Conservation (phyloP, 1,140 invertebrate species). For the Aphelinus atriplicis region DNA sequence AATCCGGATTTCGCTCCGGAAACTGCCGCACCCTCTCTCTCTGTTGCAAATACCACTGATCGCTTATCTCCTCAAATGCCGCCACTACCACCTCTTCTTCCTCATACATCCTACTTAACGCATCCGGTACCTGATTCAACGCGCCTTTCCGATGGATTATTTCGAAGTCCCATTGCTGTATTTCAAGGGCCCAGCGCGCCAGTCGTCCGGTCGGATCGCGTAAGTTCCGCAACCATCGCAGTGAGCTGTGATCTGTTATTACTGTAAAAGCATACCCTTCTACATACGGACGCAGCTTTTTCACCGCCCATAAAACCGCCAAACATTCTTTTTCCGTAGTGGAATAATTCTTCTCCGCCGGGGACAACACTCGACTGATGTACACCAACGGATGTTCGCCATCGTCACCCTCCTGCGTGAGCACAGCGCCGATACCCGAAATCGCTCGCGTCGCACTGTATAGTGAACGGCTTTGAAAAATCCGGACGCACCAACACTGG, state of each 20-base stretch:
- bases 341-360: not conserved
- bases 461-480: conserved; percentile 21
- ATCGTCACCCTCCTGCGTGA: conserved; percentile 42
- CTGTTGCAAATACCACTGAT: not conserved
- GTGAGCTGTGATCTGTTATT: not conserved
- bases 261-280: not conserved
- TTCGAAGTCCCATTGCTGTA: conserved; percentile 21
- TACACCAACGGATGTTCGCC: not conserved
- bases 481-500: conserved; percentile 36
- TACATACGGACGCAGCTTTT: not conserved
- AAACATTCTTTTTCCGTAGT: not conserved
- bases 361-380: not conserved
- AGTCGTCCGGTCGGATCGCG: conserved; percentile 44
- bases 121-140: conserved; percentile 22
- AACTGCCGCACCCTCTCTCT: not conserved
- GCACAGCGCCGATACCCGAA: conserved; percentile 46
- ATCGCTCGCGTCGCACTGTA: conserved; percentile 8
- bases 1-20: conserved; percentile 9
- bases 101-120: conserved; percentile 22
- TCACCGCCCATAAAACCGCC: not conserved
- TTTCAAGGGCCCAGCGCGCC: conserved; percentile 16
- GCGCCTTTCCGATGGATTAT: conserved; percentile 22
- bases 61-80: not conserved
- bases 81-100: not conserved
- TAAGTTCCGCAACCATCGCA: not conserved